Evolutionary conservation across 2,113 vertebrate species (phyloP).

Genomic region (Nothocercus julius): DNA sequence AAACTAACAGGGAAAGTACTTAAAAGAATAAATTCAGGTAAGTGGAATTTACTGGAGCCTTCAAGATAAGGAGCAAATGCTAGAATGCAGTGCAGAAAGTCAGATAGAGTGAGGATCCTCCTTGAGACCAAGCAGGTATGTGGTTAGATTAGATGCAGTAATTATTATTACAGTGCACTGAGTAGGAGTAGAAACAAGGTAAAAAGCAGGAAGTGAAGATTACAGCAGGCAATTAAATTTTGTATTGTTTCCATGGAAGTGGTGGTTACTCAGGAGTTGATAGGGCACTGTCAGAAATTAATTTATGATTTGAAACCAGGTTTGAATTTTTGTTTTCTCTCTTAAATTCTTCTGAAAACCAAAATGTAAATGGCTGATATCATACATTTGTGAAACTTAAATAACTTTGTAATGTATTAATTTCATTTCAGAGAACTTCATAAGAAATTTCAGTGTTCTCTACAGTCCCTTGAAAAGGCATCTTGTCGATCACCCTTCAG

Average conservation of each 20-base stretch:
- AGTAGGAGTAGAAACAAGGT: not conserved
- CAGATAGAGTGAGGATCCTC: not conserved
- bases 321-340: not conserved
- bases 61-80: not conserved
- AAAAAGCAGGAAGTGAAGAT: not conserved
- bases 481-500: conserved; percentile 81
- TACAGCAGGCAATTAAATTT: not conserved
- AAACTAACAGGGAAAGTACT: not conserved
- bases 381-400: not conserved
- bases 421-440: conserved; percentile 87
- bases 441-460: conserved; percentile 91
- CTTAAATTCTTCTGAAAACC: not conserved
- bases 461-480: conserved; percentile 91
- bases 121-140: not conserved
- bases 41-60: not conserved
- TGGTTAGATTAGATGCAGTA: not conserved
- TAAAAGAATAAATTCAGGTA: not conserved
- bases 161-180: not conserved
- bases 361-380: conserved; percentile 17
- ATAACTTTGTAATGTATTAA: conserved; percentile 11
- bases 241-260: not conserved
- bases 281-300: not conserved
- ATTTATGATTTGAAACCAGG: not conserved
- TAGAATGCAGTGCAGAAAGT: not conserved
- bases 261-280: not conserved